These are phyloP conservation scores for Philereme vetulata DNA, from an alignment of 2,888 invertebrate genomes.

Conservation along the genomic window DNA sequence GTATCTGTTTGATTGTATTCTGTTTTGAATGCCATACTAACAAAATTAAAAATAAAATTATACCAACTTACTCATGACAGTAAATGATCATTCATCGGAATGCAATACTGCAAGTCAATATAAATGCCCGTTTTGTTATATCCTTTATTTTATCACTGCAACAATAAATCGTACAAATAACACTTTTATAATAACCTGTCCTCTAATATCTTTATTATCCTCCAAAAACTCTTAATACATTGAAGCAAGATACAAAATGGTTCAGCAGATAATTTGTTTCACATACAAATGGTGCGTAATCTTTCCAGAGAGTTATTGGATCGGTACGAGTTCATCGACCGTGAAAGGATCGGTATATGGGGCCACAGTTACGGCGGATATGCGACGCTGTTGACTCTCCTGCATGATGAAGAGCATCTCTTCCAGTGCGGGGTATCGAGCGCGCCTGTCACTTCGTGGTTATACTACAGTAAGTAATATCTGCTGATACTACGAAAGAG, in stretches of 20 bases:
- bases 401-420: constrained; percentile 86
- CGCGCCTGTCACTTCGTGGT: constrained; percentile 96
- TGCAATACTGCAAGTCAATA: not conserved
- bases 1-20: no score
- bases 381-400: constrained; percentile 90
- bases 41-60: no score
- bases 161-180: constrained; percentile 9
- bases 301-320: constrained; percentile 80
- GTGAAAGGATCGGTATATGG: constrained; percentile 89
- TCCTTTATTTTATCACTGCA: constrained; percentile 2
- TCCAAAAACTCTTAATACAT: constrained; percentile 1
- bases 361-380: constrained; percentile 98
- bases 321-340: constrained; percentile 86
- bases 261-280: not conserved
- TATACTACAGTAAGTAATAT: constrained; percentile 90
- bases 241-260: constrained; percentile 4
- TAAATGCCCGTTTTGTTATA: not conserved
- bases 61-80: no score
- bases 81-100: no score
- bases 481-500: no score
- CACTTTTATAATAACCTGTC: not conserved
- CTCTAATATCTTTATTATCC: not conserved
- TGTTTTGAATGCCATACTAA: no score
- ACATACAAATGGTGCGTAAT: constrained; percentile 2
- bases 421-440: constrained; percentile 95